Percentiles rank a stretch among this genome's conserved stretches.
Evolutionary conservation across 2,113 vertebrate species (phyloP).

Genomic region (Spea multiplicata): DNA sequence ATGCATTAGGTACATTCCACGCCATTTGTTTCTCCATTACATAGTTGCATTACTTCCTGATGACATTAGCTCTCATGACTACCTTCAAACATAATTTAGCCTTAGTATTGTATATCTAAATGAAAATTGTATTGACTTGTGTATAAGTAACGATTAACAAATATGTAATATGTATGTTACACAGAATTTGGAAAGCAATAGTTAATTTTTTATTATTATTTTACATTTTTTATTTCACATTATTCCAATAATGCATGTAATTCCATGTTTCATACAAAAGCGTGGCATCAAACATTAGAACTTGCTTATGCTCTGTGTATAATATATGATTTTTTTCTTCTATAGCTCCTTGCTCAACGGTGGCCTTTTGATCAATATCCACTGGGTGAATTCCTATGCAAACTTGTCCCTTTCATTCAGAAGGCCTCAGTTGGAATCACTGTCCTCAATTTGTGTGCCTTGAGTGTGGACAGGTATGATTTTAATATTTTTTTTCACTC

Average conservation of each 20-base stretch:
- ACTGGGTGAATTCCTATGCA: slow-evolving; percentile 84
- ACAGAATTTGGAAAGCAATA: too few relatives aligned
- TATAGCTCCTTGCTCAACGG: slow-evolving; percentile 78
- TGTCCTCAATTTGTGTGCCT: slow-evolving; percentile 91
- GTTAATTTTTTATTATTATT: too few relatives aligned
- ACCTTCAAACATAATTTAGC: not conserved
- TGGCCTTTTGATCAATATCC: slow-evolving; percentile 75
- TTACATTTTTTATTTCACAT: too few relatives aligned
- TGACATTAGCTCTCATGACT: slow-evolving; percentile 35
- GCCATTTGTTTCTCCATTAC: slow-evolving; percentile 32
- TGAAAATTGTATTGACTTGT: too few relatives aligned
- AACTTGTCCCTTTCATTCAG: slow-evolving; percentile 92
- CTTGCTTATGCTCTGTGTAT: not conserved
- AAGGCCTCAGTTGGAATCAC: slow-evolving; percentile 98
- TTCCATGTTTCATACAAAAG: too few relatives aligned
- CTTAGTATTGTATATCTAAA: not conserved
- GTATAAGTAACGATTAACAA: too few relatives aligned
- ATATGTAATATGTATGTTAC: too few relatives aligned
- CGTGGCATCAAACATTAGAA: too few relatives aligned
- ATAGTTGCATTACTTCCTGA: slow-evolving; percentile 32
- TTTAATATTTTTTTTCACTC: slow-evolving; percentile 7
- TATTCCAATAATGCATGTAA: too few relatives aligned
- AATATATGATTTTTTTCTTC: slow-evolving; percentile 40
- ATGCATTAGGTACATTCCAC: slow-evolving; percentile 40
- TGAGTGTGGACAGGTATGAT: slow-evolving; percentile 94